Evolutionary conservation across 1,140 invertebrate species (phyloP).

Genomic region (Holotrichia oblita): DNA sequence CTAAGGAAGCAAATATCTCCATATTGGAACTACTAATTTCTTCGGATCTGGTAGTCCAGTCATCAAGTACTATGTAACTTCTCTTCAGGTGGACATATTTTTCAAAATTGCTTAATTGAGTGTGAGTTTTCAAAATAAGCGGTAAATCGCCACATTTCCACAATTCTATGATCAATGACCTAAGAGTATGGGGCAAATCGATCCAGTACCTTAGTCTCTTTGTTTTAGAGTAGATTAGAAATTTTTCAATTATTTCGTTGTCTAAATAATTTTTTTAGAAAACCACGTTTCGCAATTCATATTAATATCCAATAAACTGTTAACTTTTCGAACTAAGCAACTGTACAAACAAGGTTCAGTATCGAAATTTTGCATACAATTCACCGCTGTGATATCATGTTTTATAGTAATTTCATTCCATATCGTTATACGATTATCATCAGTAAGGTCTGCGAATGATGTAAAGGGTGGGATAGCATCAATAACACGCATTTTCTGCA

Average conservation of each 20-base stretch:
- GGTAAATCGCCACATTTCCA: neutral
- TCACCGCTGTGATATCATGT: neutral
- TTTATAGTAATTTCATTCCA: neutral
- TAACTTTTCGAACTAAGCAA: neutral
- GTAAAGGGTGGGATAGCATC: neutral
- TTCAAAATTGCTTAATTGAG: neutral
- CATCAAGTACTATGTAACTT: neutral
- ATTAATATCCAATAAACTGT: neutral
- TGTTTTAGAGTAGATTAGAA: neutral
- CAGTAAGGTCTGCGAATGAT: neutral
- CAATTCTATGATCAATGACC: neutral
- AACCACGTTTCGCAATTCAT: neutral
- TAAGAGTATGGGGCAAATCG: neutral
- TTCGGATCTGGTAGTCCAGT: neutral
- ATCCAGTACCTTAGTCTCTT: neutral
- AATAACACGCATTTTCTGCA: neutral
- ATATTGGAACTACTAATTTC: neutral
- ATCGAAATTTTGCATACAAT: neutral
- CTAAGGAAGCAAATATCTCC: neutral
- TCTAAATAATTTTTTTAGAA: neutral
- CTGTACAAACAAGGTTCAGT: neutral
- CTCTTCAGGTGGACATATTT: neutral
- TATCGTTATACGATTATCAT: neutral
- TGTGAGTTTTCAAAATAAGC: neutral
- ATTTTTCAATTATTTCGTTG: neutral